phyloP scores from a whole-genome alignment of 2,113 vertebrate species.

The Sus scrofa region T2T-Sscrofa CM000828.6:77082501-77083000 shows the following conservation, averaged over 20 bases:
- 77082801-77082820: slow-evolving; percentile 66
- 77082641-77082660: background rate
- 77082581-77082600: background rate
- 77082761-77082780: slow-evolving; percentile 67
- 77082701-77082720: background rate
- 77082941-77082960: fast-evolving
- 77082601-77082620: slow-evolving; percentile 12
- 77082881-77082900: background rate
- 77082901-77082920: fast-evolving
- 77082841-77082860: slow-evolving; percentile 77
- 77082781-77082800: slow-evolving; percentile 60
- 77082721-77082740: slow-evolving; percentile 1
- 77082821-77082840: slow-evolving; percentile 74
- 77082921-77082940: fast-evolving
- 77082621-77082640: background rate
- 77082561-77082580: background rate
- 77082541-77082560: background rate
- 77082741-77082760: background rate
- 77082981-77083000: background rate
- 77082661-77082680: background rate
- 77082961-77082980: fast-evolving
- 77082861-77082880: slow-evolving; percentile 63
- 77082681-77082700: background rate
- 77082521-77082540: fast-evolving
- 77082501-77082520: background rate